Evolutionary conservation across 2,113 vertebrate species (phyloP).

Genomic region (Oncorhynchus masou): DNA sequence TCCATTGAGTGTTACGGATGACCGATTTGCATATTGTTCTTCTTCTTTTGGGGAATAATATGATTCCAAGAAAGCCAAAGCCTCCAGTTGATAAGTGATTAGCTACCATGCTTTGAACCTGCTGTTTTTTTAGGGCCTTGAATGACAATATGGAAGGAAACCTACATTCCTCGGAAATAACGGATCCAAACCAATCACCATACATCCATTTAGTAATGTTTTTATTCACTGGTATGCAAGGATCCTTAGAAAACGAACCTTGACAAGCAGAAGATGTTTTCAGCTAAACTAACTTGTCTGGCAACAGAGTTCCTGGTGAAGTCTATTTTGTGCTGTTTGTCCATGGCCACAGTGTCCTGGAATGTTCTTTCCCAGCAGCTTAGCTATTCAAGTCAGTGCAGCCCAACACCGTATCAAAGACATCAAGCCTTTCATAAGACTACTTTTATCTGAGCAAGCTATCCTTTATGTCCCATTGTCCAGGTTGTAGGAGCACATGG

Average conservation of each 20-base stretch:
- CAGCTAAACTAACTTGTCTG: conserved; percentile 34
- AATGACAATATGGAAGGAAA: conserved; percentile 31
- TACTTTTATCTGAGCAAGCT: not conserved
- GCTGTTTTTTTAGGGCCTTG: conserved; percentile 16
- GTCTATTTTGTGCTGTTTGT: not conserved
- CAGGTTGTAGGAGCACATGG: conserved; percentile 90
- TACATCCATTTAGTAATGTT: too few species aligned
- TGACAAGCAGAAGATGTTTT: conserved; percentile 40
- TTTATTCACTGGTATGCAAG: conserved; percentile 8
- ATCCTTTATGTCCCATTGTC: conserved; percentile 23
- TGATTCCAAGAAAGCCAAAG: conserved; percentile 1
- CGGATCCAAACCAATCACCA: conserved; percentile 42
- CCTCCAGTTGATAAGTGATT: conserved; percentile 7
- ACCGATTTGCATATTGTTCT: not conserved
- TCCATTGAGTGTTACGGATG: not conserved
- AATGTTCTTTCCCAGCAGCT: not conserved
- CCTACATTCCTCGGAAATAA: conserved; percentile 63
- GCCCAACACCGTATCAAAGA: not conserved
- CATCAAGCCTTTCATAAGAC: not conserved
- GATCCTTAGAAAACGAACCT: conserved; percentile 30
- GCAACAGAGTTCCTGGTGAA: not conserved
- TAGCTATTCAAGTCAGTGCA: not conserved
- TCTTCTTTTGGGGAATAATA: not conserved
- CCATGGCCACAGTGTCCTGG: not conserved
- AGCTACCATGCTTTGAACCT: not conserved